Base-by-base conservation (phyloP, 2,797 vertebrate genomes). In the Clamator glandarius region DNA sequence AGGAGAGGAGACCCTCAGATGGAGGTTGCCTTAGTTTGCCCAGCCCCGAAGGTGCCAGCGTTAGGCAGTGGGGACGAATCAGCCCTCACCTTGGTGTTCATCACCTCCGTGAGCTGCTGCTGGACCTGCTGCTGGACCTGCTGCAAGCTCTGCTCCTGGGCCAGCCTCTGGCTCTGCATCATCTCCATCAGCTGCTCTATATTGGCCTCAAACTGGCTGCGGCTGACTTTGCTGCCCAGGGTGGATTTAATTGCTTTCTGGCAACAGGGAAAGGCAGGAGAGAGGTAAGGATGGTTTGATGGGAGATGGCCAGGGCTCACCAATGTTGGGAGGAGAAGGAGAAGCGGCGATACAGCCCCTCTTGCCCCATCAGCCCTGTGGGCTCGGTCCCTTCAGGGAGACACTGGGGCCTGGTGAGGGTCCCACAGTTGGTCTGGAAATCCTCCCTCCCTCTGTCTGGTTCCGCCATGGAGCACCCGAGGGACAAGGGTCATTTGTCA, bases 61-160 rank as follows among this genome's bases (percentile, higher is more conserved):
- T 11, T 9, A 33, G 1, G 2, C 4, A 2, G 52, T 2, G 3
- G 20, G 50, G 19, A n/a, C 1, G 10, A 51, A 41, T 61, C 26
- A 9, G 59, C 7, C 17, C 50, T 83, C 88, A 99, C 99, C 98
- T 99, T 99, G 73, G 82, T 95, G 51, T 98, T 98, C 98, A 99
- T 98, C 95, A 98, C 98, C 0, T 75, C 35, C 36, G 97, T 97
- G 36, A 99, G 98, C n/a, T 88, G 95, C 61, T 97, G 97, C 11
- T 98, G 84, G 72, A 98, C 77, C 26, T 98, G 97, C n/a, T n/a
- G 97, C 11, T 98, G 84, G 72, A 98, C 77, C 26, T 98, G 97
- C 82, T 98, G 93, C 98, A 98, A 99, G 97, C 97, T 98, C 96
- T 98, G 97, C 90, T 99, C 98, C 95, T 98, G 98, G 25, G 95